These are phyloP conservation scores for Neoscelio sp. DNA, from an alignment of 2,888 invertebrate species.

Conservation along the genomic window DNA sequence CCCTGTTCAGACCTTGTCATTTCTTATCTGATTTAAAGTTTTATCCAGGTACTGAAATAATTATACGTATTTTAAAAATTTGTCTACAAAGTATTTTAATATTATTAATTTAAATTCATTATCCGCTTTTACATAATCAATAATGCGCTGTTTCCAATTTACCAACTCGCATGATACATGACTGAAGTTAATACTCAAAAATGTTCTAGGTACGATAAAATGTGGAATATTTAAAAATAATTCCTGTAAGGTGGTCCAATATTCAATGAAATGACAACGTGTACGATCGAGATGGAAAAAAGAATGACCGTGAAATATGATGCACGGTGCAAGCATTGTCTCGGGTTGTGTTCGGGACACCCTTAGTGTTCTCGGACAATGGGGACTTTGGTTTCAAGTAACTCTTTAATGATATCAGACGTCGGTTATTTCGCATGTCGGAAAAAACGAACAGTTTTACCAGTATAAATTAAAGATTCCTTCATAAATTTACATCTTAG, in stretches of 20 bases:
- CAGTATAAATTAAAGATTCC: too few species aligned
- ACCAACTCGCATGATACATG: background rate
- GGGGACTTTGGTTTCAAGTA: slow-evolving; percentile 76
- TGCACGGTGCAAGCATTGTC: slow-evolving; percentile 79
- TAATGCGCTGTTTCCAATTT: too few species aligned
- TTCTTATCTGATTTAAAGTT: too few species aligned
- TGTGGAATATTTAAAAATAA: slow-evolving; percentile 21
- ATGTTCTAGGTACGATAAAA: slow-evolving; percentile 2
- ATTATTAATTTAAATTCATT: too few species aligned
- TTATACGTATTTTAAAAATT: too few species aligned
- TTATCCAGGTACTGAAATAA: too few species aligned
- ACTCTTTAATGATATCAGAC: slow-evolving; percentile 77
- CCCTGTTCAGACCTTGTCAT: too few species aligned
- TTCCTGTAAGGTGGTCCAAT: slow-evolving; percentile 52
- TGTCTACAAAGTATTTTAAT: too few species aligned
- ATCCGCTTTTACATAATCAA: too few species aligned
- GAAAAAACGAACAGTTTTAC: slow-evolving; percentile 16
- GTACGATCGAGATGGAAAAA: slow-evolving; percentile 68
- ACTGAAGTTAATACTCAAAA: background rate
- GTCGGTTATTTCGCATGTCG: slow-evolving; percentile 34
- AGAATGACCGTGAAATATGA: slow-evolving; percentile 78
- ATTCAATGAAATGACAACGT: slow-evolving; percentile 55
- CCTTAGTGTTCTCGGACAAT: slow-evolving; percentile 73
- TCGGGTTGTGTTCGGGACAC: slow-evolving; percentile 62
- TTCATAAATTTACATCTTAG: too few species aligned